Percentiles rank a stretch among this genome's conserved stretches.
phyloP scores from a whole-genome alignment of 1,140 invertebrate genomes.

The Meloidogyne floridensis region DNA sequence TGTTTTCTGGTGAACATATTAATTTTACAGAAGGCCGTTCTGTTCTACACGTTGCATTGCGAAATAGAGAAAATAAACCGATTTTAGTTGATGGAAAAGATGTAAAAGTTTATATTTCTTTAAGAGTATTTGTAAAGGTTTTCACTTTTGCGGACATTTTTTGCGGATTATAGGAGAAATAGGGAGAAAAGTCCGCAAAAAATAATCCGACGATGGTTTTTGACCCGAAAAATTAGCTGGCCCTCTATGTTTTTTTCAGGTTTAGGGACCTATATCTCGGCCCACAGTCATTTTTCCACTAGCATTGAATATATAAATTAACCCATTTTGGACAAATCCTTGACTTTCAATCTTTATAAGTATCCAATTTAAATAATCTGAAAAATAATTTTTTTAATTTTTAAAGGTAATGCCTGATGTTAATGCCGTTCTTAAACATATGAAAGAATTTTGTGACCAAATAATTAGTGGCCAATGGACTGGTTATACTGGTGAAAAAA shows the following conservation, averaged over 20 bases:
- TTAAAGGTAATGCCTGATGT: constrained; percentile 82
- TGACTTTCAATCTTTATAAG: too few species aligned
- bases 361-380: neutral
- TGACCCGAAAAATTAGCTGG: too few species aligned
- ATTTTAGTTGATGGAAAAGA: constrained; percentile 86
- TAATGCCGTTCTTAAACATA: constrained; percentile 85
- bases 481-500: constrained; percentile 88
- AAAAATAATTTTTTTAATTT: constrained; percentile 16
- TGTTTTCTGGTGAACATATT: constrained; percentile 92
- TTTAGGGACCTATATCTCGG: too few species aligned
- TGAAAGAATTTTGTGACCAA: constrained; percentile 84
- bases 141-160: too few species aligned
- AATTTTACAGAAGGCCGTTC: constrained; percentile 96
- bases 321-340: too few species aligned
- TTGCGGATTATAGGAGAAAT: too few species aligned
- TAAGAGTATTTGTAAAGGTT: too few species aligned
- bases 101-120: constrained; percentile 67
- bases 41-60: constrained; percentile 89
- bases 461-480: constrained; percentile 77
- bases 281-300: too few species aligned
- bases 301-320: too few species aligned
- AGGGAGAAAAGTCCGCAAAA: too few species aligned
- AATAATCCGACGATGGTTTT: too few species aligned
- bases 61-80: constrained; percentile 79
- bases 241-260: too few species aligned